Evolutionary conservation across 1,140 invertebrate species (phyloP).

Genomic region (Bombus huntii): DNA sequence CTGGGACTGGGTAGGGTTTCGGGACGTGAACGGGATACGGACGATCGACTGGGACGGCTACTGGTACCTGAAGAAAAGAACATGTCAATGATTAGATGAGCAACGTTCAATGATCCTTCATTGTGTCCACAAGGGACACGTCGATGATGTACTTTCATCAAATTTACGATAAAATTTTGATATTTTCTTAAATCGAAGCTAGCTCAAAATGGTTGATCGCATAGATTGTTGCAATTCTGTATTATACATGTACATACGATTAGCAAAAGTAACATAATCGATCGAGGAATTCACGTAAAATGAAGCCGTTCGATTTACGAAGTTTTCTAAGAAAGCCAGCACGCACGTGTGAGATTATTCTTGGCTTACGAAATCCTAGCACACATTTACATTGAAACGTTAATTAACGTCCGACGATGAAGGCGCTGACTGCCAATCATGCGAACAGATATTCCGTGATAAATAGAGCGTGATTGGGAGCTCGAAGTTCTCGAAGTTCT

Average conservation of each 20-base stretch:
- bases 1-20: conserved; percentile 74
- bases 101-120: neutral
- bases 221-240: no score
- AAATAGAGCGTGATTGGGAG: conserved; percentile 64
- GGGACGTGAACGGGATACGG: conserved; percentile 73
- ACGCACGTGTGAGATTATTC: neutral
- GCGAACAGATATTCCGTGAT: neutral
- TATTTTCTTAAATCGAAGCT: no score
- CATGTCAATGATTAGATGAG: neutral
- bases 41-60: conserved; percentile 75
- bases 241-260: neutral
- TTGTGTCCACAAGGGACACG: neutral
- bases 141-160: no score
- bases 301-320: neutral
- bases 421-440: neutral
- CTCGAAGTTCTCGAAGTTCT: conserved; percentile 29
- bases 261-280: neutral
- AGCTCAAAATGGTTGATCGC: no score
- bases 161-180: no score
- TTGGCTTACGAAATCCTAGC: conserved; percentile 21
- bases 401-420: conserved; percentile 40
- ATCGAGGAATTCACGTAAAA: neutral
- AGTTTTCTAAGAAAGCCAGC: neutral
- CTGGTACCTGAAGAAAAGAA: conserved; percentile 65
- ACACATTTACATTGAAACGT: conserved; percentile 26